Conservation (phyloP, 1,140 invertebrate species). For the Ephestia elutella region DNA sequence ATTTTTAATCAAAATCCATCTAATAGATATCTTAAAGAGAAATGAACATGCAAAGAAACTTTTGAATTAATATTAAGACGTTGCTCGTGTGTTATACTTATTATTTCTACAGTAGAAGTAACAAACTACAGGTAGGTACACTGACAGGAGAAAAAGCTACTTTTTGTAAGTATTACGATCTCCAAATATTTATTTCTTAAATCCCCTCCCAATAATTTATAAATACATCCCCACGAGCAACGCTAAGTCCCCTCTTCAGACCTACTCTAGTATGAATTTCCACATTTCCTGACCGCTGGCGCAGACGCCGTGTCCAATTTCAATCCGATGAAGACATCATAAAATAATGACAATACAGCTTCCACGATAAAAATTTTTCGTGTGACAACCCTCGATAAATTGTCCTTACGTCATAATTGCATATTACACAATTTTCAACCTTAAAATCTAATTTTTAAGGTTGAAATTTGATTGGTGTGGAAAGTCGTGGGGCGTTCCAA, state of each 20-base stretch:
- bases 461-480: not conserved
- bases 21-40: too few relatives aligned
- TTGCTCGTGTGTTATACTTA: too few relatives aligned
- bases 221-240: not conserved
- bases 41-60: too few relatives aligned
- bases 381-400: slow-evolving; percentile 39
- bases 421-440: not conserved
- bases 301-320: slow-evolving; percentile 45
- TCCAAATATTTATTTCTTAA: not conserved
- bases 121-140: too few relatives aligned
- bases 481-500: slow-evolving; percentile 20
- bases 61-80: too few relatives aligned
- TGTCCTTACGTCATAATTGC: not conserved
- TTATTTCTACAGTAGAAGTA: too few relatives aligned
- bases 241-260: slow-evolving; percentile 25
- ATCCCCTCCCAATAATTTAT: not conserved
- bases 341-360: slow-evolving; percentile 61
- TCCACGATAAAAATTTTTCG: slow-evolving; percentile 42
- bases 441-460: not conserved
- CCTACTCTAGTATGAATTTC: slow-evolving; percentile 33
- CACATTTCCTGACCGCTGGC: slow-evolving; percentile 34
- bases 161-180: too few relatives aligned
- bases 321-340: slow-evolving; percentile 57
- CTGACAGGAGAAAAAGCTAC: too few relatives aligned
- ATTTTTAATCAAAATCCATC: too few relatives aligned